phyloP scores from a whole-genome alignment of 2,797 vertebrate genomes.

The Hypotaenidia okinawae region DNA sequence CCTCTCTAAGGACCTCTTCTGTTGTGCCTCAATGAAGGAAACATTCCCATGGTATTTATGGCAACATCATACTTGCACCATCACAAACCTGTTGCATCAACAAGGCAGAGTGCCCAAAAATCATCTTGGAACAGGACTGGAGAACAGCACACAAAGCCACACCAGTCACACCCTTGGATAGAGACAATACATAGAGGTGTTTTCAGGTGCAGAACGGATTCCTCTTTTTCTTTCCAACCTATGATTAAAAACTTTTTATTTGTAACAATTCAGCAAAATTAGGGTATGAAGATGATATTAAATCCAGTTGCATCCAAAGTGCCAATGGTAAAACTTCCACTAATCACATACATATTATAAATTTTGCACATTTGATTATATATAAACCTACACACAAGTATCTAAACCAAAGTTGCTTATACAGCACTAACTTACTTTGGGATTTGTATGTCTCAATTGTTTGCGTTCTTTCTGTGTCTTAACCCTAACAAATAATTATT shows the following conservation, averaged over 20 bases:
- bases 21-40: background rate
- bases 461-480: background rate
- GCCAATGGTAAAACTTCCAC: background rate
- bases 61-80: background rate
- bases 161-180: accelerated
- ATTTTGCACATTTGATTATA: background rate
- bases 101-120: background rate
- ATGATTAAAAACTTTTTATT: background rate
- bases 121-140: background rate
- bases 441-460: background rate
- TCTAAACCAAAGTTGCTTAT: background rate
- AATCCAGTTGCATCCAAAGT: background rate
- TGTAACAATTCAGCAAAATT: background rate
- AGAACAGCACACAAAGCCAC: background rate
- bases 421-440: background rate
- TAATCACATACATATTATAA: background rate
- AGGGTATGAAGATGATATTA: background rate
- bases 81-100: background rate
- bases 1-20: background rate
- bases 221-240: background rate
- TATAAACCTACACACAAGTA: background rate
- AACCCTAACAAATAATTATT: background rate
- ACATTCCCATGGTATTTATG: background rate
- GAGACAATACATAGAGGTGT: background rate
- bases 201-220: background rate